Evolutionary conservation across 2,797 vertebrate genomes (phyloP).

Genomic region (Malurus splendens): DNA sequence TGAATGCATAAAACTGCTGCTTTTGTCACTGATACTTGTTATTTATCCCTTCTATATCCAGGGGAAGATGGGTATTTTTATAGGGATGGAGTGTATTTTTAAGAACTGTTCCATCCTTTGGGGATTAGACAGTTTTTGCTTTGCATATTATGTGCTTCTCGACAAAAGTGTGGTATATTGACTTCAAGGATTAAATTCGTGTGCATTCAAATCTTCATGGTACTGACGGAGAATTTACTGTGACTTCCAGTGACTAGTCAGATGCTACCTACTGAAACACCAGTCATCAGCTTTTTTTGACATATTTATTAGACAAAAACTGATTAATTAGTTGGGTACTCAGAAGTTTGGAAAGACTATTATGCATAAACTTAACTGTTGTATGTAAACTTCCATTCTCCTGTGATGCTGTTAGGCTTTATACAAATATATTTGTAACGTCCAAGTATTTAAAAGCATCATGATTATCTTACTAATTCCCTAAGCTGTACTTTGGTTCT

Average conservation of each 20-base stretch:
- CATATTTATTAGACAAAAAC: slow-evolving; percentile 47
- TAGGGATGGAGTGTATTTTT: slow-evolving; percentile 49
- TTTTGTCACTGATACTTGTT: slow-evolving; percentile 42
- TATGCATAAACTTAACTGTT: slow-evolving; percentile 32
- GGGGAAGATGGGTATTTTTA: slow-evolving; percentile 35
- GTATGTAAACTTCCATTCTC: slow-evolving; percentile 33
- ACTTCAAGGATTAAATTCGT: slow-evolving; percentile 35
- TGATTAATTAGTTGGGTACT: slow-evolving; percentile 32
- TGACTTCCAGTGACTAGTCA: slow-evolving; percentile 47
- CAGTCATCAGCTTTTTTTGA: slow-evolving; percentile 31
- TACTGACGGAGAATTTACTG: slow-evolving; percentile 58
- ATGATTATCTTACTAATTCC: neutral
- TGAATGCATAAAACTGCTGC: slow-evolving; percentile 61
- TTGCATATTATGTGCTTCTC: slow-evolving; percentile 51
- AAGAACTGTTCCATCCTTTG: slow-evolving; percentile 40
- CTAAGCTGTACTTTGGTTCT: slow-evolving; percentile 24
- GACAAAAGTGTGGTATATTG: slow-evolving; percentile 51
- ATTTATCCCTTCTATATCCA: slow-evolving; percentile 19
- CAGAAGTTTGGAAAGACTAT: slow-evolving; percentile 19
- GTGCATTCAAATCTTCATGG: slow-evolving; percentile 51
- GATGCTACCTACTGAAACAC: slow-evolving; percentile 53
- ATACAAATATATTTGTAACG: slow-evolving; percentile 11
- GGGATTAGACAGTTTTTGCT: slow-evolving; percentile 47
- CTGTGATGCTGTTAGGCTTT: slow-evolving; percentile 38
- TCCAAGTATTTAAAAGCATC: slow-evolving; percentile 25